Base-by-base conservation (phyloP, 2,113 vertebrate species). In the Pantherophis guttatus region DNA sequence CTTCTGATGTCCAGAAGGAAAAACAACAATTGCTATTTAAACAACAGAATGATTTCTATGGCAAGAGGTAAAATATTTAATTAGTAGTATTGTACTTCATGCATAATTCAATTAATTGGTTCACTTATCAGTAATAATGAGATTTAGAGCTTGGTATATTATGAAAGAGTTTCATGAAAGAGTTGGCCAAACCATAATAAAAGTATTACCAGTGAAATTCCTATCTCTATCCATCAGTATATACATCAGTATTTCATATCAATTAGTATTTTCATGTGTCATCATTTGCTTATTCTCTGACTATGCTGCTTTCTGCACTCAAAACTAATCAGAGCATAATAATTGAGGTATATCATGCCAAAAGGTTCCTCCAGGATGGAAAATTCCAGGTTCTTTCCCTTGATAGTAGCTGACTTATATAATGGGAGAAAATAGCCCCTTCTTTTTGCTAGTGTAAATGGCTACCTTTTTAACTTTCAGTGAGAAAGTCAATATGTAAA, bases 61-160 rank as follows among this genome's bases (percentile, higher is more conserved):
- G 96, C 94, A 96, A 96, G 96, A 94, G 98, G 95, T 96, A 96
- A 98, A 98, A 98, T 98, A 98, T 97, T 98, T 98, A 98, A 98
- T 98, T 97, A 98, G 95, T 96, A 96, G 94, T 91, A 96, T 96
- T 95, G 95, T 91, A 96, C 97, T 98, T 98, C 98, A 98, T 98
- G 97, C 96, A 98, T 98, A 98, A 98, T 98, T 98, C 97, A 98
- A 97, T 98, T 98, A 98, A 97, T 96, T 97, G 97, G 96, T 96
- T 97, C 96, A 96, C 95, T 98, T 97, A 96, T 98, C 97, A 97
- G 97, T 97, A 97, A 97, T 98, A 98, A 98, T 93, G 91, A 98
- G 97, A 97, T 96, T 90, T 93, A 91, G 96, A 97, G 94, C 93
- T 96, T 94, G 96, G 94, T 97, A 97, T 97, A 97, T 97, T 97